Conservation (phyloP, 2,797 vertebrate genomes). For the Aldrovandia affinis region DNA sequence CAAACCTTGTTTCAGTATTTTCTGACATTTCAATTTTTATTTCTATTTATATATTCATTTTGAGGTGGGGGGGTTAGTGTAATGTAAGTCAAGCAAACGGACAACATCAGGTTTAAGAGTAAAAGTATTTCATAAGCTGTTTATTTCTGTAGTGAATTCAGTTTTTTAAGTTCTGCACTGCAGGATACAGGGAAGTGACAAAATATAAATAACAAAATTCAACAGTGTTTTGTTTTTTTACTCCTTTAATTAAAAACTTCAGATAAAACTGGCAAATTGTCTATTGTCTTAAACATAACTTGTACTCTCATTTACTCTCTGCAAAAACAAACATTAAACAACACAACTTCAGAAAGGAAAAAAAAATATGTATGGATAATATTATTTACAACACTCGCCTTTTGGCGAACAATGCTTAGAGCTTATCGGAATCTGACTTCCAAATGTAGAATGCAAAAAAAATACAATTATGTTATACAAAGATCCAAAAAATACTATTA, state of each 20-base stretch:
- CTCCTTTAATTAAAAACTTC: constrained; percentile 75
- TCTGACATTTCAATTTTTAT: background rate
- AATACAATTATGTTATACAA: constrained; percentile 88
- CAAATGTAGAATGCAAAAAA: constrained; percentile 78
- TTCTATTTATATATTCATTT: background rate
- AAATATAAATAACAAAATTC: constrained; percentile 84
- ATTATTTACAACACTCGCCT: constrained; percentile 79
- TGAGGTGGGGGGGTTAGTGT: background rate
- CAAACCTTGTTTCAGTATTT: background rate
- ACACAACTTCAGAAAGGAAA: constrained; percentile 59
- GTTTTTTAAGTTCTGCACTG: constrained; percentile 80
- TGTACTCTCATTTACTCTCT: constrained; percentile 61
- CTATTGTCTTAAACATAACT: constrained; percentile 63
- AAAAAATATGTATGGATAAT: constrained; percentile 71
- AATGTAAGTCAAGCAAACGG: constrained; percentile 38
- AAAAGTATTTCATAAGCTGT: constrained; percentile 71
- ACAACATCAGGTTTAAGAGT: constrained; percentile 54
- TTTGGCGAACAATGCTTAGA: constrained; percentile 77
- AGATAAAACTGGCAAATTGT: constrained; percentile 77
- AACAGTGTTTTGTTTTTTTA: constrained; percentile 75
- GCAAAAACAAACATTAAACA: constrained; percentile 73
- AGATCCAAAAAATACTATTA: constrained; percentile 86
- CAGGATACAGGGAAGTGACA: constrained; percentile 80
- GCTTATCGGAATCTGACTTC: constrained; percentile 79
- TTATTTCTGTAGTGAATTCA: constrained; percentile 82